phyloP scores from a whole-genome alignment of 2,888 invertebrate genomes.

The Buathra laborator region DNA sequence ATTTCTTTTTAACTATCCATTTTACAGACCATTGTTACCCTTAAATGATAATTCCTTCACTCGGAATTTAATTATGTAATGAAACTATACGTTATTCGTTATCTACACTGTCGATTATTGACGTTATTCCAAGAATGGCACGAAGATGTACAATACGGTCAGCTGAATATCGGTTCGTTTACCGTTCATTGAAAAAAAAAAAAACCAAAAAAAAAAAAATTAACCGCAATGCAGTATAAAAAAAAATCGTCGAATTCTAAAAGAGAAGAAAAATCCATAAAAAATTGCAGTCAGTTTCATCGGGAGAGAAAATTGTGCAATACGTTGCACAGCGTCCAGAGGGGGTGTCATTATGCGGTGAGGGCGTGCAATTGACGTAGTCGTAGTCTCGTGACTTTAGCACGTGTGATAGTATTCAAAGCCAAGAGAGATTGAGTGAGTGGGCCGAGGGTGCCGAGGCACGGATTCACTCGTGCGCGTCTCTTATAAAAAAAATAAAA shows the following conservation, averaged over 20 bases:
- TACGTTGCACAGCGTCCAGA: conserved; percentile 21
- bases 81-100: neutral
- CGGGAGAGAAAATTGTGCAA: neutral
- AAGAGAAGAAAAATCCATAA: neutral
- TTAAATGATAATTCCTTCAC: neutral
- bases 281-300: too few relatives aligned
- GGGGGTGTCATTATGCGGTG: conserved; percentile 61
- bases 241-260: neutral
- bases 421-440: conserved; percentile 3
- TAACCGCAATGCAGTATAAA: neutral
- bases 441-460: conserved; percentile 28
- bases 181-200: neutral
- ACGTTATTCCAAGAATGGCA: neutral
- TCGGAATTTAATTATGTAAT: neutral
- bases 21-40: too few relatives aligned
- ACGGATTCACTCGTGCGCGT: conserved; percentile 45
- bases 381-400: conserved; percentile 57
- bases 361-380: conserved; percentile 34
- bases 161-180: neutral
- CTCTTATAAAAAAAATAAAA: conserved; percentile 47
- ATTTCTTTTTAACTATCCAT: too few relatives aligned
- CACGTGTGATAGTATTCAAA: conserved; percentile 38
- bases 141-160: neutral
- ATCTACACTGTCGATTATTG: neutral
- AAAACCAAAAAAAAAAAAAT: too few relatives aligned